Evolutionary conservation across 2,888 invertebrate genomes (phyloP).

Genomic region (Philopedon plagiatum): DNA sequence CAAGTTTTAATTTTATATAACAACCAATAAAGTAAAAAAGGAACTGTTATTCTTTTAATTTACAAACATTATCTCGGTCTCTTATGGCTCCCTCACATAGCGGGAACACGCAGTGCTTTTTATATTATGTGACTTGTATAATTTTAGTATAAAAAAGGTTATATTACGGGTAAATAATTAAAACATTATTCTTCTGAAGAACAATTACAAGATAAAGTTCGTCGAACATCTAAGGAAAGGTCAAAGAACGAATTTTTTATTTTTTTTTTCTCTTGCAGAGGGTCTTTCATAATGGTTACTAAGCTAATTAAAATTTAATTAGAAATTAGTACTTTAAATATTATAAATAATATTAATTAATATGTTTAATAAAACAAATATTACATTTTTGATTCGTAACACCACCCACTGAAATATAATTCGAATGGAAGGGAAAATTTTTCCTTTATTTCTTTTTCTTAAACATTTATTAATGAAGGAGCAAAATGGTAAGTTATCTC

Average conservation of each 20-base stretch:
- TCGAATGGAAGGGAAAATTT: no score
- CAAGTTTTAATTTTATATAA: conserved; percentile 17
- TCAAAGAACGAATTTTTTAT: conserved; percentile 46
- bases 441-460: no score
- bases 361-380: no score
- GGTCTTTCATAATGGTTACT: conserved; percentile 27
- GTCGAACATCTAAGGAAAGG: conserved; percentile 45
- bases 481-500: no score
- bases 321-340: conserved; percentile 22
- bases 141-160: conserved; percentile 43
- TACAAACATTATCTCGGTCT: conserved; percentile 28
- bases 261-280: conserved; percentile 30
- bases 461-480: no score
- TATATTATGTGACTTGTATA: conserved; percentile 37
- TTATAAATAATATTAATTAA: neutral
- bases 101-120: conserved; percentile 32
- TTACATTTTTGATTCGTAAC: no score
- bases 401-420: no score
- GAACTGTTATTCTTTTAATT: conserved; percentile 29
- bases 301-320: conserved; percentile 44
- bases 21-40: conserved; percentile 27
- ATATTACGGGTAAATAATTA: conserved; percentile 42
- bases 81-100: conserved; percentile 26
- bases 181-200: conserved; percentile 44
- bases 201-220: conserved; percentile 50